Conservation (phyloP, 2,888 invertebrate species). For the Bellardia bayeri region DNA sequence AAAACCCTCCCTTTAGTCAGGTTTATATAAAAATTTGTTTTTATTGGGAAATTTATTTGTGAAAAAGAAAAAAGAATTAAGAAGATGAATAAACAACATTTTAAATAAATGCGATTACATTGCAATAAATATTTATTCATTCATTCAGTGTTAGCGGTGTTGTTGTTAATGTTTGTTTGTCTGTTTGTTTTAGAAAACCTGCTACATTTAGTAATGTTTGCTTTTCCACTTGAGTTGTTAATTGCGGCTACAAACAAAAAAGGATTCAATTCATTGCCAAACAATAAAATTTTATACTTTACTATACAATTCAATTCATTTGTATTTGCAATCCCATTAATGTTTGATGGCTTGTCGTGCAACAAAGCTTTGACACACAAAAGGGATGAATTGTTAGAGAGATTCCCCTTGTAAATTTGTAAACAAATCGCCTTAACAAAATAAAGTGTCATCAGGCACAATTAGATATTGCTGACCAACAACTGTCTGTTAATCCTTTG, state of each 20-base stretch:
- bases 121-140: slow-evolving; percentile 71
- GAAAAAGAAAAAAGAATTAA: slow-evolving; percentile 53
- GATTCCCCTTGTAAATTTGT: slow-evolving; percentile 46
- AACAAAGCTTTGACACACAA: slow-evolving; percentile 7
- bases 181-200: slow-evolving; percentile 73
- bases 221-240: slow-evolving; percentile 75
- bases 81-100: slow-evolving; percentile 73
- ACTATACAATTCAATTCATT: slow-evolving; percentile 41
- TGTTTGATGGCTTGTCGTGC: slow-evolving; percentile 56
- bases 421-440: slow-evolving; percentile 63
- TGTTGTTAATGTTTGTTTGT: slow-evolving; percentile 34
- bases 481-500: slow-evolving; percentile 18
- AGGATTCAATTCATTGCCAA: slow-evolving; percentile 60
- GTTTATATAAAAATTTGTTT: slow-evolving; percentile 50
- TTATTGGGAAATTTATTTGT: slow-evolving; percentile 6
- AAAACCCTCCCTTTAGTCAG: slow-evolving; percentile 61
- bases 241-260: slow-evolving; percentile 73
- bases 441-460: slow-evolving; percentile 70
- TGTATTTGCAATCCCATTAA: slow-evolving; percentile 65
- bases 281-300: slow-evolving; percentile 37
- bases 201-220: slow-evolving; percentile 73
- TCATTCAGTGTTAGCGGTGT: neutral
- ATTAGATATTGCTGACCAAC: slow-evolving; percentile 54
- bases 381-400: slow-evolving; percentile 14
- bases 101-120: slow-evolving; percentile 76